A percentile compares a stretch with the other conserved stretches of the same genome.
phyloP scores from a whole-genome alignment of 2,113 vertebrate genomes.

The Lontra canadensis region DNA sequence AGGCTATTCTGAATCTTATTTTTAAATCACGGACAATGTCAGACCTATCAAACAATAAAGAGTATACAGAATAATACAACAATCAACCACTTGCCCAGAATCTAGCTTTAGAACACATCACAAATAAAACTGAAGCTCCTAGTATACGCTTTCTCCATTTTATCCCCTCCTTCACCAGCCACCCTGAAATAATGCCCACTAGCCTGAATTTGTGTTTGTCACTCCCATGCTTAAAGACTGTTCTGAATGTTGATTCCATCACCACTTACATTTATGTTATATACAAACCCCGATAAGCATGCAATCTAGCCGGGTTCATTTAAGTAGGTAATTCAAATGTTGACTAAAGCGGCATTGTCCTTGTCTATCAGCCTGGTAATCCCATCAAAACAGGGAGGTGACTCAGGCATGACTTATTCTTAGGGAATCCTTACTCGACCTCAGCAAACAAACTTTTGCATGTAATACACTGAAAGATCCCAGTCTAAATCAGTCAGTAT shows the following conservation, averaged over 20 bases:
- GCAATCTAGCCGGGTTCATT: not conserved
- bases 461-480: not conserved
- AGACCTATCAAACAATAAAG: not conserved
- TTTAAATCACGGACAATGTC: not conserved
- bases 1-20: slow-evolving; percentile 7
- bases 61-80: not conserved
- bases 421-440: slow-evolving; percentile 26
- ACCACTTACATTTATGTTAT: not conserved
- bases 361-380: slow-evolving; percentile 17
- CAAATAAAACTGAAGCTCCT: not conserved
- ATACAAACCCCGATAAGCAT: slow-evolving; percentile 29
- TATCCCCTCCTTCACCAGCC: not conserved
- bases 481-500: not conserved
- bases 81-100: not conserved
- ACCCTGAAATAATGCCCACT: not conserved
- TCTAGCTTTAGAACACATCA: not conserved
- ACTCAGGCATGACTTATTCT: slow-evolving; percentile 53
- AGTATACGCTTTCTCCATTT: not conserved
- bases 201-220: not conserved
- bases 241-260: slow-evolving; percentile 3
- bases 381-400: slow-evolving; percentile 42
- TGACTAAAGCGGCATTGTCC: slow-evolving; percentile 9
- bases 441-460: slow-evolving; percentile 5
- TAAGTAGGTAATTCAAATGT: slow-evolving; percentile 9
- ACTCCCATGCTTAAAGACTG: not conserved